Evolutionary conservation across 2,113 vertebrate genomes (phyloP).

Genomic region (Capreolus pygargus): DNA sequence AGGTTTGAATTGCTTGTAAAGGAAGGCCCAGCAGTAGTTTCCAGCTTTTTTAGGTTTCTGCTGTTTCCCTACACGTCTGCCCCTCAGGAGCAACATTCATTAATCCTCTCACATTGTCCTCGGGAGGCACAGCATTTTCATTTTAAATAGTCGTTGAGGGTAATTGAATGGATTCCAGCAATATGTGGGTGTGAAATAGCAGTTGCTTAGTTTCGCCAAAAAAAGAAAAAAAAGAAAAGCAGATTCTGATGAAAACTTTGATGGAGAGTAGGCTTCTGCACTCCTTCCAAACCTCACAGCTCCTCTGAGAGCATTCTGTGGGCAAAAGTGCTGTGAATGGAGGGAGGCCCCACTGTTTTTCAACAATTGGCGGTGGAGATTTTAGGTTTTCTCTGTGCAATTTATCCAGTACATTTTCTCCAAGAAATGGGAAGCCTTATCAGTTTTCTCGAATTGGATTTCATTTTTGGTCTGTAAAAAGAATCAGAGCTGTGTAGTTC

Average conservation of each 20-base stretch:
- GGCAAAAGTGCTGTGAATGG: slow-evolving; percentile 7
- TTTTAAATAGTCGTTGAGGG: slow-evolving; percentile 56
- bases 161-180: slow-evolving; percentile 61
- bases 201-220: slow-evolving; percentile 54
- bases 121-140: slow-evolving; percentile 59
- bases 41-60: not conserved
- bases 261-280: not conserved
- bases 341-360: slow-evolving; percentile 11
- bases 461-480: slow-evolving; percentile 36
- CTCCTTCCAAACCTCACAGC: not conserved
- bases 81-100: slow-evolving; percentile 1
- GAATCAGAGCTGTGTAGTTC: not conserved
- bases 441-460: slow-evolving; percentile 20
- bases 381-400: not conserved
- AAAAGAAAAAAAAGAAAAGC: slow-evolving; percentile 23
- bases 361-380: not conserved
- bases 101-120: slow-evolving; percentile 32
- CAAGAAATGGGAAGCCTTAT: slow-evolving; percentile 21
- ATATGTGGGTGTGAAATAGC: slow-evolving; percentile 66
- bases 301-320: not conserved
- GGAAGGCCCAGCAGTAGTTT: not conserved
- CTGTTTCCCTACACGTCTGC: not conserved
- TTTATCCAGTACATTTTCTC: slow-evolving; percentile 30
- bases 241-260: slow-evolving; percentile 58
- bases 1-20: not conserved